Percentiles rank a stretch among this genome's conserved stretches.
phyloP scores from a whole-genome alignment of 2,888 invertebrate species.

The Altica lythri region DNA sequence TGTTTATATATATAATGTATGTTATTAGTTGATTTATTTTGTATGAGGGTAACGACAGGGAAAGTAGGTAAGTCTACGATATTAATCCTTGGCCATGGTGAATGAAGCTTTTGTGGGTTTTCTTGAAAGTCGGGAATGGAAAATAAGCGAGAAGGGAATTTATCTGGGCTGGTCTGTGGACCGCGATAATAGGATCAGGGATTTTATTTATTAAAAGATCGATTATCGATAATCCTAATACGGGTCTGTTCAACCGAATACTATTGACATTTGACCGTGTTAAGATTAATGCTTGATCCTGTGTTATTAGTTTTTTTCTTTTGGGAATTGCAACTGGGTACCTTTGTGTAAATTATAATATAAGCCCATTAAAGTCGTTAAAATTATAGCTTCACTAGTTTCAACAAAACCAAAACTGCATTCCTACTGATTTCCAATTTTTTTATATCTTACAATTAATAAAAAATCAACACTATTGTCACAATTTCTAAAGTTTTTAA shows the following conservation, averaged over 20 bases:
- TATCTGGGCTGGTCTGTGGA: slow-evolving; percentile 52
- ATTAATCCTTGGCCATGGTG: slow-evolving; percentile 7
- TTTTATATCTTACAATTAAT: too few relatives aligned
- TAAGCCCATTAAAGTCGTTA: too few relatives aligned
- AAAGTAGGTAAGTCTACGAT: slow-evolving; percentile 21
- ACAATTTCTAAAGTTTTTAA: too few relatives aligned
- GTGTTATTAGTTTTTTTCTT: slow-evolving; percentile 8
- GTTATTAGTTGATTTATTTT: not conserved
- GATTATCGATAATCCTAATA: slow-evolving; percentile 50
- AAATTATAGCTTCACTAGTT: too few relatives aligned
- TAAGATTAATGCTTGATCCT: slow-evolving; percentile 22
- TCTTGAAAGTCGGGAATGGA: slow-evolving; percentile 41
- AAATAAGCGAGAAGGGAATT: slow-evolving; percentile 48
- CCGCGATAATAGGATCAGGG: slow-evolving; percentile 53
- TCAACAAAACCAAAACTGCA: too few relatives aligned
- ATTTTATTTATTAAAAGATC: slow-evolving; percentile 55
- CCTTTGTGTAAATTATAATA: too few relatives aligned
- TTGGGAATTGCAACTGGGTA: too few relatives aligned
- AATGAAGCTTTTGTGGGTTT: slow-evolving; percentile 49
- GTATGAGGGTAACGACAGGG: slow-evolving; percentile 15
- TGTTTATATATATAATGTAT: not conserved
- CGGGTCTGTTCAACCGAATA: slow-evolving; percentile 48
- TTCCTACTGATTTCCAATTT: too few relatives aligned
- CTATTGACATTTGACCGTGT: slow-evolving; percentile 47
- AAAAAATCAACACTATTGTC: too few relatives aligned